These are phyloP conservation scores for Amiota minor DNA, from an alignment of 2,888 invertebrate species.

Conservation along the genomic window DNA sequence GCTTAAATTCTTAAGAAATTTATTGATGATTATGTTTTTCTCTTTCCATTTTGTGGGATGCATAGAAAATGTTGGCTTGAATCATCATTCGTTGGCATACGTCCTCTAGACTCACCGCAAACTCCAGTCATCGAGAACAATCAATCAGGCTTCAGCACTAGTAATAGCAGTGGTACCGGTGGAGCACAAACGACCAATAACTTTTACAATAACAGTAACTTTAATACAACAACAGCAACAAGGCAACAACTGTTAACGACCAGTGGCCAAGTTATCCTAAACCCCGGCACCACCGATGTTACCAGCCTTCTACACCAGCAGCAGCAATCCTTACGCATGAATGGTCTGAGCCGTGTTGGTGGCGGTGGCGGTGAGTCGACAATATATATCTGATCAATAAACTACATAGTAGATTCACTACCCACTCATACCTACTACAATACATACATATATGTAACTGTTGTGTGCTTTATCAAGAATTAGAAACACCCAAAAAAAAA, in stretches of 20 bases:
- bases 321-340: slow-evolving; percentile 70
- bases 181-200: slow-evolving; percentile 8
- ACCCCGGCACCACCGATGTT: slow-evolving; percentile 4
- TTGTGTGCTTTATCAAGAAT: too few relatives aligned
- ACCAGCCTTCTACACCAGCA: slow-evolving; percentile 32
- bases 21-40: not conserved
- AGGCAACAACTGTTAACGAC: slow-evolving; percentile 38
- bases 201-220: slow-evolving; percentile 44
- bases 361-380: slow-evolving; percentile 75
- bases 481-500: not conserved
- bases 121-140: slow-evolving; percentile 80
- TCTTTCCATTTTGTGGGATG: not conserved
- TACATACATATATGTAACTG: slow-evolving; percentile 5
- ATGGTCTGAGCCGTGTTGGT: slow-evolving; percentile 69
- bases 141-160: slow-evolving; percentile 40
- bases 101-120: slow-evolving; percentile 89
- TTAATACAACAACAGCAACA: slow-evolving; percentile 45
- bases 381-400: slow-evolving; percentile 61
- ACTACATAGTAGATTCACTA: not conserved
- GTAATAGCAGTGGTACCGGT: slow-evolving; percentile 6
- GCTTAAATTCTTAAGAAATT: not conserved
- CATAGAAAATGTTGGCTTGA: slow-evolving; percentile 87
- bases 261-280: not conserved
- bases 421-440: slow-evolving; percentile 2
- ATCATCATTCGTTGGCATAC: slow-evolving; percentile 90